Percentiles rank a stretch among this genome's conserved stretches.
Evolutionary conservation across 2,797 vertebrate species (phyloP).

Genomic region (Acridotheres tristis): DNA sequence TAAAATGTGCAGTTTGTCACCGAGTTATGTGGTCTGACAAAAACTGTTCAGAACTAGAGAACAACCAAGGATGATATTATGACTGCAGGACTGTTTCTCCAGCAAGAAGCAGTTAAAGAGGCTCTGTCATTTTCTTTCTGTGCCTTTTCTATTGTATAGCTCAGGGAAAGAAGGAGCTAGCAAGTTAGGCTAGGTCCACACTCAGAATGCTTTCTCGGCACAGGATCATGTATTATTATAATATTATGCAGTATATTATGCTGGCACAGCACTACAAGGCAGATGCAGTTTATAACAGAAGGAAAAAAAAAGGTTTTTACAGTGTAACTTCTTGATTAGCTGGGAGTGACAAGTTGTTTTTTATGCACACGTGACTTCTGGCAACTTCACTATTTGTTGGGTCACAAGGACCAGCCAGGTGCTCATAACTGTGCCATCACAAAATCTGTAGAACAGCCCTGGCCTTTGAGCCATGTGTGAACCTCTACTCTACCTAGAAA

Average conservation of each 20-base stretch:
- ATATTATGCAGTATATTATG: not conserved
- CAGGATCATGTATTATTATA: not conserved
- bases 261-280: not conserved
- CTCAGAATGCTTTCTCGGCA: not conserved
- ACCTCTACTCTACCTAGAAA: not conserved
- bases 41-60: not conserved
- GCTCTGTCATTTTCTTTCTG: not conserved
- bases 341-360: not conserved
- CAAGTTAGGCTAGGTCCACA: not conserved
- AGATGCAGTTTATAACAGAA: not conserved
- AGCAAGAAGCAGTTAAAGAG: not conserved
- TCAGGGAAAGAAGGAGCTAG: not conserved
- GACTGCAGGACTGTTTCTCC: not conserved
- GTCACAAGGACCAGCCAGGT: not conserved
- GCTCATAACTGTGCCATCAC: not conserved
- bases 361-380: not conserved
- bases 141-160: not conserved
- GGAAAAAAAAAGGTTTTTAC: not conserved
- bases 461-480: not conserved
- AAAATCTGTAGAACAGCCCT: not conserved
- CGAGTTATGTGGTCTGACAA: not conserved
- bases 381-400: not conserved
- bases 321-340: not conserved
- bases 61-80: not conserved
- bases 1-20: not conserved